Percentiles rank a stretch among this genome's conserved stretches.
Conservation (phyloP, 2,888 invertebrate genomes). For the Actias luna region DNA sequence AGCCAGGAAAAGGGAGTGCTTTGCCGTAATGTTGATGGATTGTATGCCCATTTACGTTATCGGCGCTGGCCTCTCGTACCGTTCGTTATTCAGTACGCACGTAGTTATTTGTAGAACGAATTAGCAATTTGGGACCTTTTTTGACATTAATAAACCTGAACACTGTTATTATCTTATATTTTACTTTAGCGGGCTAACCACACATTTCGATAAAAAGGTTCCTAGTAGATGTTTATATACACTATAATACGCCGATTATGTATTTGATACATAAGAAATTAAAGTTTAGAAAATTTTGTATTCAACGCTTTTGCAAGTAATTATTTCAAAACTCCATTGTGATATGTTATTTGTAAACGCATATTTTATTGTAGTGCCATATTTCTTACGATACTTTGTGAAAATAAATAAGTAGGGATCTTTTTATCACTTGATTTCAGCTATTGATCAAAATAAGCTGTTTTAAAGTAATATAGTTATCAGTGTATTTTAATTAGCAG, state of each 20-base stretch:
- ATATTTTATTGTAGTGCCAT: too few relatives aligned
- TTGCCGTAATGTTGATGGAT: slow-evolving; percentile 46
- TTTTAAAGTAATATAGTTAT: too few relatives aligned
- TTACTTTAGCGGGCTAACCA: not conserved
- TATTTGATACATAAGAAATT: not conserved
- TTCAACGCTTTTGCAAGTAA: not conserved
- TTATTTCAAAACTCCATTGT: too few relatives aligned
- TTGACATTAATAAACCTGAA: slow-evolving; percentile 11
- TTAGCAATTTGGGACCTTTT: slow-evolving; percentile 35
- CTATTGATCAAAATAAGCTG: too few relatives aligned
- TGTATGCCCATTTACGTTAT: slow-evolving; percentile 61
- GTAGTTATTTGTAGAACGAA: slow-evolving; percentile 49
- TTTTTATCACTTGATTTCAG: too few relatives aligned
- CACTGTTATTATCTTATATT: slow-evolving; percentile 7
- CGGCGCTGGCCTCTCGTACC: slow-evolving; percentile 51
- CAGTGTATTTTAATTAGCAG: too few relatives aligned
- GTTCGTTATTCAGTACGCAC: slow-evolving; percentile 67
- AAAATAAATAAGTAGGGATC: too few relatives aligned
- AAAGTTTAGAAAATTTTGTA: not conserved
- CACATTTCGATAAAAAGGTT: slow-evolving; percentile 3
- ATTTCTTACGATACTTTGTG: too few relatives aligned
- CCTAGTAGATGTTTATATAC: not conserved
- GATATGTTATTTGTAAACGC: too few relatives aligned
- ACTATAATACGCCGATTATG: not conserved
- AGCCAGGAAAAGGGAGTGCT: slow-evolving; percentile 5